These are phyloP conservation scores for Talpa occidentalis DNA, from an alignment of 2,113 vertebrate species.

Conservation along the genomic window DNA sequence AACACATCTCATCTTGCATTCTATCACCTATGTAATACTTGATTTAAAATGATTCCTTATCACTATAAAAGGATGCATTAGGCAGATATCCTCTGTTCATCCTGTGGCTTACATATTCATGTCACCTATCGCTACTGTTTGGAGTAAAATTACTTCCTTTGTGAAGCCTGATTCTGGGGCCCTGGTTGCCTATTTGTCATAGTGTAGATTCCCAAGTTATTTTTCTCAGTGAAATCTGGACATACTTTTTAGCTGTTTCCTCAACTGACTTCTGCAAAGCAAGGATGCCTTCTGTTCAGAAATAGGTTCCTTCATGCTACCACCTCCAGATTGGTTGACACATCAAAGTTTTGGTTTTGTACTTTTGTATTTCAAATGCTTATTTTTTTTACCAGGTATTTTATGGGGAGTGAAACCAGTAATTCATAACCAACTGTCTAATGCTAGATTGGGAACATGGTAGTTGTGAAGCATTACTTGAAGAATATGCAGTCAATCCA, in stretches of 20 bases:
- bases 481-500: background rate
- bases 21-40: background rate
- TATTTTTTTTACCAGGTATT: background rate
- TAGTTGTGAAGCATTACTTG: background rate
- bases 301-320: background rate
- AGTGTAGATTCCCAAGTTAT: background rate
- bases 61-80: background rate
- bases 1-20: background rate
- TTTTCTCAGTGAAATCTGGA: background rate
- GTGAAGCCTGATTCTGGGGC: background rate
- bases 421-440: background rate
- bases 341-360: background rate
- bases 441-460: background rate
- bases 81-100: background rate
- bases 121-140: accelerated
- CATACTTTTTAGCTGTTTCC: background rate
- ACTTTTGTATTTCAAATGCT: background rate
- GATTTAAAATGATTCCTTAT: background rate
- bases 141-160: background rate
- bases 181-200: background rate
- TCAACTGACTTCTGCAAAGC: background rate
- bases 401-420: background rate
- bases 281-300: background rate
- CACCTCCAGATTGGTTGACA: background rate
- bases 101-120: background rate